A percentile compares a stretch with the other conserved stretches of the same genome.
These are phyloP conservation scores for Rhyzopertha dominica DNA, from an alignment of 1,140 invertebrate genomes.

Conservation along the genomic window DNA sequence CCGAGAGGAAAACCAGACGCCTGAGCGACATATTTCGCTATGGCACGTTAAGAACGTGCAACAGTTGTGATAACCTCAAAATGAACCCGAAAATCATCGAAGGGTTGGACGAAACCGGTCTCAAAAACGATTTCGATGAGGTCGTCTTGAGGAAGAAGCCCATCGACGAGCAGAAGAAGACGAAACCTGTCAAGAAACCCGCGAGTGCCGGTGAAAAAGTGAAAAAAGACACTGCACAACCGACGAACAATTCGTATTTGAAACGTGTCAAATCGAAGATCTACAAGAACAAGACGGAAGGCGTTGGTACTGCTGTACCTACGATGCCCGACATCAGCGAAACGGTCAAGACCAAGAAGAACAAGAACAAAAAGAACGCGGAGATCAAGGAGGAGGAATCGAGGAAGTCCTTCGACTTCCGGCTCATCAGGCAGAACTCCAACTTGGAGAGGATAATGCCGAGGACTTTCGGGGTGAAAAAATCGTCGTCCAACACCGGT, in stretches of 20 bases:
- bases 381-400: constrained; percentile 19
- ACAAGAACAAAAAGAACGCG: constrained; percentile 30
- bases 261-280: constrained; percentile 42
- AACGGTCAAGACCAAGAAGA: constrained; percentile 28
- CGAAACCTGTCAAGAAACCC: constrained; percentile 15
- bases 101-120: constrained; percentile 18
- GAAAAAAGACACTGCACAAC: constrained; percentile 4
- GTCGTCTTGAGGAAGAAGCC: too few species aligned
- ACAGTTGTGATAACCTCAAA: constrained; percentile 9
- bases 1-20: constrained; percentile 32
- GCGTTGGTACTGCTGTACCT: constrained; percentile 15
- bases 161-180: too few species aligned
- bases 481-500: constrained; percentile 22
- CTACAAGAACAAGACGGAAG: constrained; percentile 41
- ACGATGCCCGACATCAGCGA: constrained; percentile 32
- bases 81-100: constrained; percentile 19
- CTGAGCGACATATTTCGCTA: constrained; percentile 40
- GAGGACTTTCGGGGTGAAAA: constrained; percentile 27
- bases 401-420: constrained; percentile 38
- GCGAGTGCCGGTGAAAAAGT: constrained; percentile 15
- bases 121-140: constrained; percentile 16
- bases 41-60: constrained; percentile 16
- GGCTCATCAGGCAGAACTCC: constrained; percentile 38
- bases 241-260: constrained; percentile 34
- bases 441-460: constrained; percentile 39